A percentile compares a stretch with the other conserved stretches of the same genome.
Evolutionary conservation across 2,888 invertebrate genomes (phyloP).

Genomic region (Adineta ricciae): DNA sequence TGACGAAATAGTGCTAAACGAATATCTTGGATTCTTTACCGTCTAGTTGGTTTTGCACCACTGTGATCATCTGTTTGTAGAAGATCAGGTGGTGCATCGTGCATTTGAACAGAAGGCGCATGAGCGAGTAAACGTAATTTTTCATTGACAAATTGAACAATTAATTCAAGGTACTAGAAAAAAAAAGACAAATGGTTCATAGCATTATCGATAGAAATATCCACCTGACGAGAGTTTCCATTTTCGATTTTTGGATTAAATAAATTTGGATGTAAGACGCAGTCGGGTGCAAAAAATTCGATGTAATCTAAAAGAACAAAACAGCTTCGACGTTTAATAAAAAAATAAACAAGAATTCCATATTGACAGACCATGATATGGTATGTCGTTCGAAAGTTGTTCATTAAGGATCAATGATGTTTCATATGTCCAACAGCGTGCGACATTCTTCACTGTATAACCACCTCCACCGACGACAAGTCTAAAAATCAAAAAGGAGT

Average conservation of each 20-base stretch:
- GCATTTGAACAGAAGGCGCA: conserved; percentile 91
- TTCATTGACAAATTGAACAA: conserved; percentile 73
- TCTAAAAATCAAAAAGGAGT: neutral
- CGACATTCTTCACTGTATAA: conserved; percentile 90
- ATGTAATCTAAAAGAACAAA: no score
- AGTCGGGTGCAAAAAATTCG: conserved; percentile 70
- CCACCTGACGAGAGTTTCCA: conserved; percentile 72
- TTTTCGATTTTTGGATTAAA: conserved; percentile 68
- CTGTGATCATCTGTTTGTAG: conserved; percentile 36
- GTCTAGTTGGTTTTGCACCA: conserved; percentile 20
- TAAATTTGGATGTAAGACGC: conserved; percentile 84
- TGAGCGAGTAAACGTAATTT: conserved; percentile 80
- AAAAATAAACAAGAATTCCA: no score
- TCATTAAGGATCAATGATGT: conserved; percentile 85
- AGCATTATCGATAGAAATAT: neutral
- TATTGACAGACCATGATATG: conserved; percentile 27
- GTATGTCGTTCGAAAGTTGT: conserved; percentile 33
- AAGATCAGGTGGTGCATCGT: conserved; percentile 73
- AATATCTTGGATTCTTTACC: neutral
- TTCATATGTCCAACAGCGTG: conserved; percentile 96
- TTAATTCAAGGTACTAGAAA: conserved; percentile 72
- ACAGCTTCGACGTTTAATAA: no score
- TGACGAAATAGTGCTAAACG: no score
- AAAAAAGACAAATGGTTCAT: conserved; percentile 3
- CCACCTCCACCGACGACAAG: conserved; percentile 72